A percentile compares a stretch with the other conserved stretches of the same genome.
phyloP scores from a whole-genome alignment of 2,797 vertebrate species.

The Catamblyrhynchus diadema region DNA sequence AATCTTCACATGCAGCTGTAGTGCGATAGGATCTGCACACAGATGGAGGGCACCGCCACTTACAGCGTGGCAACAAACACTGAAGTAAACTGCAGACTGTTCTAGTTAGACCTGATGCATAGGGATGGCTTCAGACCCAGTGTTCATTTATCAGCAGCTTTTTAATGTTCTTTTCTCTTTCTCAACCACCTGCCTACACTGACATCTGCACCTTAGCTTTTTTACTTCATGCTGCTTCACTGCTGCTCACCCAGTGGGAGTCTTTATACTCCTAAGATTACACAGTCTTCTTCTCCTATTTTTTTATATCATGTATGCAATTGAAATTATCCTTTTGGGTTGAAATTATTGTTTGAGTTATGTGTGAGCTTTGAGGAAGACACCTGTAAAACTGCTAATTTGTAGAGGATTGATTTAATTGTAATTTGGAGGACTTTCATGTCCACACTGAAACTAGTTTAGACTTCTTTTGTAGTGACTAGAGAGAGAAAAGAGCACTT shows the following conservation, averaged over 20 bases:
- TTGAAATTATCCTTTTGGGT: not conserved
- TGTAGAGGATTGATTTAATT: not conserved
- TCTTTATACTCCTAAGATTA: not conserved
- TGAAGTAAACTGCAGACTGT: not conserved
- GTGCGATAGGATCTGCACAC: not conserved
- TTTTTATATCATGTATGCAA: not conserved
- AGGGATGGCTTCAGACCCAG: not conserved
- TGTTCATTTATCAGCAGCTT: not conserved
- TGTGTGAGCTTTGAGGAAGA: not conserved
- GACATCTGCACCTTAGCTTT: not conserved
- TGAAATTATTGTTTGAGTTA: not conserved
- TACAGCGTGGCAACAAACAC: not conserved
- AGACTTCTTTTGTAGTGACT: not conserved
- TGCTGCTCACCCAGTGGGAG: not conserved
- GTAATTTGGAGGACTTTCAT: not conserved
- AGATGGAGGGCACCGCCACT: not conserved
- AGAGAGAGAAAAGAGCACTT: not conserved
- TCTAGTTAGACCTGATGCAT: not conserved
- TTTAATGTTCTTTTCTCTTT: not conserved
- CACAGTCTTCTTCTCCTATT: not conserved
- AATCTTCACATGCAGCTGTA: not conserved
- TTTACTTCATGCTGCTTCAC: not conserved
- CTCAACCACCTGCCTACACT: not conserved
- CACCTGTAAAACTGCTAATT: not conserved
- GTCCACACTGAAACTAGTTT: not conserved